phyloP scores from a whole-genome alignment of 2,797 vertebrate species.

The Nyctibius grandis region DNA sequence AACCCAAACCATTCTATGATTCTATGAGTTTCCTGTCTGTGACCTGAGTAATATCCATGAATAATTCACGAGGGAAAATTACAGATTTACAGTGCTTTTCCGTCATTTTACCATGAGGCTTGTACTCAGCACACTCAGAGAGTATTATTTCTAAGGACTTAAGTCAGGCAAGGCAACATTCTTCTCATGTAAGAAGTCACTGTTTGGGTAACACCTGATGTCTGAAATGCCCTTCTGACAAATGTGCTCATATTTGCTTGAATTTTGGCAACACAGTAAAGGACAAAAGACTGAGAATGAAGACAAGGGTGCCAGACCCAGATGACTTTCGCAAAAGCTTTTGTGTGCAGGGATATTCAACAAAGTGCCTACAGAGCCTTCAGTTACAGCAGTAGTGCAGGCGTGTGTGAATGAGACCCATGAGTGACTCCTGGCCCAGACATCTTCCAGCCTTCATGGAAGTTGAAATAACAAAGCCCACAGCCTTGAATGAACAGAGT shows the following conservation, averaged over 20 bases:
- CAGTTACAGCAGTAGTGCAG: neutral
- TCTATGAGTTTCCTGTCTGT: neutral
- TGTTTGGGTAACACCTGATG: neutral
- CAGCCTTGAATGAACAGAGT: neutral
- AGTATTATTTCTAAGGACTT: neutral
- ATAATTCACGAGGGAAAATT: slow-evolving; percentile 35
- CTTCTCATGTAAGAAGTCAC: neutral
- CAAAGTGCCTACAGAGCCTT: neutral
- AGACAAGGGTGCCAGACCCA: neutral
- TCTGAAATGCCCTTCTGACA: neutral
- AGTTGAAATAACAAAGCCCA: neutral
- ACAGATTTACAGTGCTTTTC: neutral
- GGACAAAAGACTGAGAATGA: neutral
- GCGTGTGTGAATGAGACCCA: neutral
- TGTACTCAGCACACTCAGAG: neutral
- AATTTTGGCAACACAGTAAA: neutral
- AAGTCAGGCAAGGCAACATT: neutral
- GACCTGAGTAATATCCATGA: neutral
- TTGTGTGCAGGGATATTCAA: neutral
- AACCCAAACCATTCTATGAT: too few relatives aligned
- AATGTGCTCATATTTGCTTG: neutral
- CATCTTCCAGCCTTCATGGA: neutral
- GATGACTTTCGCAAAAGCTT: neutral
- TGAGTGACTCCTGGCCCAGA: neutral
- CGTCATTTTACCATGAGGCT: neutral